Evolutionary conservation across 2,797 vertebrate species (phyloP).

Genomic region (Darevskia nairensis): DNA sequence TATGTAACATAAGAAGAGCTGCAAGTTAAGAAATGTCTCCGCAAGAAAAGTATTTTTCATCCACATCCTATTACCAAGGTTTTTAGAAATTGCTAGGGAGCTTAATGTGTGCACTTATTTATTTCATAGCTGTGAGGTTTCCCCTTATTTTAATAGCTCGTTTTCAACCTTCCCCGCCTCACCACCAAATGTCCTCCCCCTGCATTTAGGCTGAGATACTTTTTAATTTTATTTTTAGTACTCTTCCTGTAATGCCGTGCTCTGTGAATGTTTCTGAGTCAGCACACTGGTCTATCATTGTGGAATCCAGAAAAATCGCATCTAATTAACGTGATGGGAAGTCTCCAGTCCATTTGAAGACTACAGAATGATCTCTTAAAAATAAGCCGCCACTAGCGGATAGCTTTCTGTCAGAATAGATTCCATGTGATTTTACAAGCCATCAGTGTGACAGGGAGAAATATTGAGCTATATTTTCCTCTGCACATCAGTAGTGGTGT

Average conservation of each 20-base stretch:
- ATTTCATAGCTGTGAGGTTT: neutral
- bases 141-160: slow-evolving; percentile 51
- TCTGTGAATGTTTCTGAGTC: slow-evolving; percentile 58
- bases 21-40: slow-evolving; percentile 37
- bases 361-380: slow-evolving; percentile 46
- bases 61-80: slow-evolving; percentile 40
- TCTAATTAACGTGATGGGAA: slow-evolving; percentile 55
- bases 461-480: slow-evolving; percentile 41
- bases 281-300: slow-evolving; percentile 47
- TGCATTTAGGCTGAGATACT: slow-evolving; percentile 7
- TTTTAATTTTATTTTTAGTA: slow-evolving; percentile 44
- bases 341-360: slow-evolving; percentile 42
- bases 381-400: slow-evolving; percentile 53
- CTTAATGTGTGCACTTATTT: slow-evolving; percentile 51
- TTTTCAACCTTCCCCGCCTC: slow-evolving; percentile 39
- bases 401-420: slow-evolving; percentile 45
- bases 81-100: slow-evolving; percentile 27
- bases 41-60: slow-evolving; percentile 57
- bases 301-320: slow-evolving; percentile 57
- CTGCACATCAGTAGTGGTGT: slow-evolving; percentile 42
- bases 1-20: slow-evolving; percentile 45
- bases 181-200: slow-evolving; percentile 1
- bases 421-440: slow-evolving; percentile 52
- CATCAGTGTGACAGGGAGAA: slow-evolving; percentile 31
- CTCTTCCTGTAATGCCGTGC: slow-evolving; percentile 20